phyloP scores from a whole-genome alignment of 2,888 invertebrate species.

The Caenorhabditis uteleia region DNA sequence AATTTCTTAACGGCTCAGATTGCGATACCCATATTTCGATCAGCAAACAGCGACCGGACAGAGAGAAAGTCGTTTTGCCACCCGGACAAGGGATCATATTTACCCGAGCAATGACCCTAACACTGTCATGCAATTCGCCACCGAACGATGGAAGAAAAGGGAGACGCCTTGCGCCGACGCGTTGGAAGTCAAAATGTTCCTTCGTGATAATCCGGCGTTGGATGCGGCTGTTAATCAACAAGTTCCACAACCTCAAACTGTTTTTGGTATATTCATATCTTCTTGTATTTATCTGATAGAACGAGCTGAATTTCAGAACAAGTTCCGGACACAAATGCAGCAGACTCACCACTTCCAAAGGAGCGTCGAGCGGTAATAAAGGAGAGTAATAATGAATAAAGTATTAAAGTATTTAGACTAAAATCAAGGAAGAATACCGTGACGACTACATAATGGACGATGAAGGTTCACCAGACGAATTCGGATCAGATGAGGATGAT shows the following conservation, averaged over 20 bases:
- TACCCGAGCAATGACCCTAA: conserved; percentile 46
- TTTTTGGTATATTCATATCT: too few species aligned
- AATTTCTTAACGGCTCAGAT: too few species aligned
- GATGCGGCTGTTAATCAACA: conserved; percentile 51
- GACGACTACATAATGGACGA: conserved; percentile 57
- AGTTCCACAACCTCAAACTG: conserved; percentile 13
- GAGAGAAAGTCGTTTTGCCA: conserved; percentile 52
- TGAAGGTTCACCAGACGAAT: conserved; percentile 46
- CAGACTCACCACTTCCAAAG: conserved; percentile 29
- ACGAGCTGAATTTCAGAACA: conserved; percentile 22
- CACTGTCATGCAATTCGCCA: conserved; percentile 57
- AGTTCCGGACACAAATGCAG: conserved; percentile 27
- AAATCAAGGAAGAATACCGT: conserved; percentile 33
- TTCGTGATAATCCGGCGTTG: conserved; percentile 58
- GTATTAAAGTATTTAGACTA: conserved; percentile 2
- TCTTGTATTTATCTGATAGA: neutral
- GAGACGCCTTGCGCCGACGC: conserved; percentile 58
- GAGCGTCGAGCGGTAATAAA: neutral
- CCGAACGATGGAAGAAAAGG: conserved; percentile 58
- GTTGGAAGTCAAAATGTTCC: conserved; percentile 63
- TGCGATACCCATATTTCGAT: conserved; percentile 59
- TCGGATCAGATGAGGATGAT: conserved; percentile 63
- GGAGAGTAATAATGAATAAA: conserved; percentile 11
- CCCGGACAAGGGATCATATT: conserved; percentile 50
- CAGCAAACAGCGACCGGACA: conserved; percentile 67